phyloP scores from a whole-genome alignment of 2,888 invertebrate species.

The Petrolisthes cinctipes region DNA sequence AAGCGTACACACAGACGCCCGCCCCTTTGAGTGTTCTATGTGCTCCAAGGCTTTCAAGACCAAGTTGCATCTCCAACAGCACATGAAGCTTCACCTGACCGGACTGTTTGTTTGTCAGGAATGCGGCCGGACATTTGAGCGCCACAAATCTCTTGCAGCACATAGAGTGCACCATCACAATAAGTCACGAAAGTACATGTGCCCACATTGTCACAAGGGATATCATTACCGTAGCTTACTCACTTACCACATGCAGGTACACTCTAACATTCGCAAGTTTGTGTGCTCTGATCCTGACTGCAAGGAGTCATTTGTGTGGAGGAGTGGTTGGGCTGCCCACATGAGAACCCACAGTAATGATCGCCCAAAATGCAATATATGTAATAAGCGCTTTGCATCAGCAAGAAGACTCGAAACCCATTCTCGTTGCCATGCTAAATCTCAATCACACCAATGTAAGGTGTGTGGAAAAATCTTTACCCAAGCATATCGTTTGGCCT shows the following conservation, averaged over 20 bases:
- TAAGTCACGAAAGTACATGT: constrained; percentile 35
- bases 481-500: constrained; percentile 40
- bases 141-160: constrained; percentile 44
- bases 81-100: constrained; percentile 55
- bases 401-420: constrained; percentile 48
- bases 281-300: constrained; percentile 50
- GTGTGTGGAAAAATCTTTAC: constrained; percentile 39
- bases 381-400: constrained; percentile 54
- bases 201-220: constrained; percentile 49
- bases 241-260: constrained; percentile 58
- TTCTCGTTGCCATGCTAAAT: constrained; percentile 42
- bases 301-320: constrained; percentile 52
- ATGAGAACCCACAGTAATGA: constrained; percentile 56
- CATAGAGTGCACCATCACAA: constrained; percentile 53
- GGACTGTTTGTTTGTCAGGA: constrained; percentile 48
- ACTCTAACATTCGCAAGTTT: constrained; percentile 42
- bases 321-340: constrained; percentile 57
- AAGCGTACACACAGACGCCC: constrained; percentile 35
- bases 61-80: constrained; percentile 50
- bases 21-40: constrained; percentile 49
- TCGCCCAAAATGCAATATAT: constrained; percentile 54
- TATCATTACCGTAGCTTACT: constrained; percentile 52
- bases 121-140: constrained; percentile 51
- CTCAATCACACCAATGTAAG: constrained; percentile 53
- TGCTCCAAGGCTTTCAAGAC: constrained; percentile 62